Conservation (phyloP, 2,888 invertebrate species). For the Prosopocoilus inquinatus region DNA sequence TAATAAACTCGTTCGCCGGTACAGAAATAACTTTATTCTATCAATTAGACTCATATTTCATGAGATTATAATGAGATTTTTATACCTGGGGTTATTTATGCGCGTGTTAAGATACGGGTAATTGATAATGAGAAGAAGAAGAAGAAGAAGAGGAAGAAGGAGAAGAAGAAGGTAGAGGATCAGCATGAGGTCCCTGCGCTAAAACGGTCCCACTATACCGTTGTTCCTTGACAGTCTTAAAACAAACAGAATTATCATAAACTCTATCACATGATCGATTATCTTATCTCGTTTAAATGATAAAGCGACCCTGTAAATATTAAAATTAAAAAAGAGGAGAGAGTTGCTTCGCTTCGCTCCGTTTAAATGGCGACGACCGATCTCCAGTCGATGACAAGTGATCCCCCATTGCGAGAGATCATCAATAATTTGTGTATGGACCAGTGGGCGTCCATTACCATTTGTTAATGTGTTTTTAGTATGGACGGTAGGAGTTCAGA, state of each 20-base stretch:
- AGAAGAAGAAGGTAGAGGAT: conserved; percentile 22
- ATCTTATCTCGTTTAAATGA: conserved; percentile 27
- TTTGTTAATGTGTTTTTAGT: conserved; percentile 23
- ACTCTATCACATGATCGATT: conserved; percentile 28
- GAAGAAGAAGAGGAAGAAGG: conserved; percentile 22
- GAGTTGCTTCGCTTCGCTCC: conserved; percentile 1
- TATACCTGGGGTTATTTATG: conserved; percentile 44
- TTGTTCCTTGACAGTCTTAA: conserved; percentile 24
- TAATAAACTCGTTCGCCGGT: conserved; percentile 24
- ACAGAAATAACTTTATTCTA: conserved; percentile 36
- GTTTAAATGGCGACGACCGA: conserved; percentile 5
- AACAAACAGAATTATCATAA: conserved; percentile 29
- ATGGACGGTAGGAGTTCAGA: too few species aligned
- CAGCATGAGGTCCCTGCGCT: conserved; percentile 27
- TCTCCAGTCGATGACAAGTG: conserved; percentile 31
- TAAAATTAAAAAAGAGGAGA: conserved; percentile 17
- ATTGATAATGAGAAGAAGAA: conserved; percentile 42
- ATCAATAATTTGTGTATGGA: conserved; percentile 36
- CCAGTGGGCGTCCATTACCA: conserved; percentile 33
- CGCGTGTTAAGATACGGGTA: conserved; percentile 44
- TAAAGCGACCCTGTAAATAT: conserved; percentile 17
- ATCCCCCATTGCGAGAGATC: conserved; percentile 30
- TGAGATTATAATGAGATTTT: conserved; percentile 44
- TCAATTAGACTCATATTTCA: conserved; percentile 45
- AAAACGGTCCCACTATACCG: conserved; percentile 14